Base-by-base conservation (phyloP, 2,113 vertebrate species). In the Cepphus grylle region DNA sequence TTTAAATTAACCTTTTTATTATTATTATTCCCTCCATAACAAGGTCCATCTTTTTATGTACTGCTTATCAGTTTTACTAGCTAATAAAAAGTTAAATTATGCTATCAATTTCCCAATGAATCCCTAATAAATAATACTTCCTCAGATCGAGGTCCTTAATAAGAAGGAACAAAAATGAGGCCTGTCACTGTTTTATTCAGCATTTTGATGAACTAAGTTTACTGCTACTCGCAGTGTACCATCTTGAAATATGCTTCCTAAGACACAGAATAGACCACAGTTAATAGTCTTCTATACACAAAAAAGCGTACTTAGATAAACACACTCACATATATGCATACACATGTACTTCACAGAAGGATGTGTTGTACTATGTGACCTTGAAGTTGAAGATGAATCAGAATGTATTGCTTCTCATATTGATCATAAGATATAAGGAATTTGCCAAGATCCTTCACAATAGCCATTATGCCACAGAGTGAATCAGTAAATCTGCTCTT, bases 31-130 rank as follows among this genome's bases (percentile, higher is more conserved):
- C n/a, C 49, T 82, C 34, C 49, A 38, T 61, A 95, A 77, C 58
- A 91, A 91, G n/a, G 73, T 89, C 62, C 89, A 94, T 85, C 77
- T 92, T 97, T 97, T 94, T 80, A 97, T 88, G 66, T 66, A 94
- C 95, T 94, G 71, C 81, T 96, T 93, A 94, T 91, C 81, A 89
- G 49, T 95, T 96, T 97, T 97, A 94, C 32, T 95, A 95, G 86
- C 36, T 92, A 95, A 94, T 95, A 96, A 94, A 96, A 94, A 85
- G 52, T 86, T 84, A 89, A 94, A 94, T 67, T 87, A 86, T 66
- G 70, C 73, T 58, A 95, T 96, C 80, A 96, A 89, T 94, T 96
- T 96, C 34, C 14, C 65, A 78, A 36, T 81, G 66, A 96, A 94
- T 72, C 62, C 8, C 83, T 94, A 93, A 96, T 96, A 96, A 94